phyloP scores from a whole-genome alignment of 2,113 vertebrate genomes.

The Jacana jacana region DNA sequence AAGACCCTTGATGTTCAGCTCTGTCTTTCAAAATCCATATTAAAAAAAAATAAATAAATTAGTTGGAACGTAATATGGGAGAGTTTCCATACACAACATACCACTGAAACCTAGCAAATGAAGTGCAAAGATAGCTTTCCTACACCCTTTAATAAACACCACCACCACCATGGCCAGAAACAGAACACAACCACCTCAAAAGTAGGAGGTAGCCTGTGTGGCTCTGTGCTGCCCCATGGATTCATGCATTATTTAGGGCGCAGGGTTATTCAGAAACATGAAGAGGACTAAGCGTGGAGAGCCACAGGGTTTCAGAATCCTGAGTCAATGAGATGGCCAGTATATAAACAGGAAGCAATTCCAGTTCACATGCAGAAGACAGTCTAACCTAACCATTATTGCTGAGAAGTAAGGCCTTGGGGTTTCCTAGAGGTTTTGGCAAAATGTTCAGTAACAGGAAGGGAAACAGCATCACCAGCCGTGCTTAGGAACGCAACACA shows the following conservation, averaged over 20 bases:
- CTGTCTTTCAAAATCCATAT: background rate
- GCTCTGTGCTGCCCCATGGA: background rate
- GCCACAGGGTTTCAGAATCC: background rate
- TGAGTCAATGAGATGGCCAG: background rate
- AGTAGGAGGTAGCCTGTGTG: background rate
- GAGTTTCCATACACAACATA: background rate
- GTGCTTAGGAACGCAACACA: background rate
- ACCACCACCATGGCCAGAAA: too few species aligned
- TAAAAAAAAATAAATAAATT: background rate
- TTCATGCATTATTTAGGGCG: background rate
- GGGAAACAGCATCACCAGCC: background rate
- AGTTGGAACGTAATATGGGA: background rate
- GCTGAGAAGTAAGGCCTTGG: background rate
- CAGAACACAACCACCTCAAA: background rate
- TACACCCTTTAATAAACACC: background rate
- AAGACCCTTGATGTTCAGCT: background rate
- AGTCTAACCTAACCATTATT: background rate
- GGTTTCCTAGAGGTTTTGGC: background rate
- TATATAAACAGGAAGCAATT: background rate
- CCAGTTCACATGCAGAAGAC: background rate
- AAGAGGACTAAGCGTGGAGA: background rate
- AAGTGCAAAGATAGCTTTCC: background rate
- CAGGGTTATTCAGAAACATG: background rate
- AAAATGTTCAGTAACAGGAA: background rate
- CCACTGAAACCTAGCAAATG: background rate